Evolutionary conservation across 2,888 invertebrate species (phyloP).

Genomic region (Eupithecia subfuscata): DNA sequence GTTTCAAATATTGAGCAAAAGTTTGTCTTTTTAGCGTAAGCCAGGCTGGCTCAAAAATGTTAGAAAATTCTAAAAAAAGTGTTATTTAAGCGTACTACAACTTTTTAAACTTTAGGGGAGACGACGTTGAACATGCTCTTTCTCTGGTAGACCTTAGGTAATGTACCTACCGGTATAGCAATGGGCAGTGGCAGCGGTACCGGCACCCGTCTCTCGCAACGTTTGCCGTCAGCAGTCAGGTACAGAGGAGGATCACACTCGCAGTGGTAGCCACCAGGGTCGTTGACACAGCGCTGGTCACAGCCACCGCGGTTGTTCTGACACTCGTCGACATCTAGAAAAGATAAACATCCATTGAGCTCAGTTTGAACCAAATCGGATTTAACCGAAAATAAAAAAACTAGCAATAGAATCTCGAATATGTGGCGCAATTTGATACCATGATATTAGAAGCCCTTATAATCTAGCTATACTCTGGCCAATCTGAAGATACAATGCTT

Average conservation of each 20-base stretch:
- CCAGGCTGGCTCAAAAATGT: too few relatives aligned
- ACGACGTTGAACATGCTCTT: too few relatives aligned
- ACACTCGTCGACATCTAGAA: constrained; percentile 84
- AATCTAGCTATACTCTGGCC: not conserved
- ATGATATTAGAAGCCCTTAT: not conserved
- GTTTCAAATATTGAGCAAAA: not conserved
- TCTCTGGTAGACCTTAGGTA: not conserved
- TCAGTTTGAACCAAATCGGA: not conserved
- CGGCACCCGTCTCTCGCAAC: constrained; percentile 76
- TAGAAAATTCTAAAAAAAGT: too few relatives aligned
- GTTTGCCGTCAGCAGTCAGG: constrained; percentile 83
- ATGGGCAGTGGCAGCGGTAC: constrained; percentile 58
- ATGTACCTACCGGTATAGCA: constrained; percentile 58
- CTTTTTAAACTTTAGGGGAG: too few relatives aligned
- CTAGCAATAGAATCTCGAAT: not conserved
- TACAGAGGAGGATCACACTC: constrained; percentile 82
- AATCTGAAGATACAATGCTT: too few relatives aligned
- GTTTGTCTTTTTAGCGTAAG: not conserved
- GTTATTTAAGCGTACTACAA: too few relatives aligned
- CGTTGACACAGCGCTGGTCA: constrained; percentile 86
- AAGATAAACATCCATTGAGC: not conserved
- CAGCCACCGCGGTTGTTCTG: constrained; percentile 85
- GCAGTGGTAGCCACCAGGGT: constrained; percentile 84
- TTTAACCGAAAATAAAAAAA: not conserved
- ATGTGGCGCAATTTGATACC: not conserved